Evolutionary conservation across 2,797 vertebrate genomes (phyloP), one percentile per base, ranked within the genome.

Genomic region (Lepus oiostolus): DNA sequence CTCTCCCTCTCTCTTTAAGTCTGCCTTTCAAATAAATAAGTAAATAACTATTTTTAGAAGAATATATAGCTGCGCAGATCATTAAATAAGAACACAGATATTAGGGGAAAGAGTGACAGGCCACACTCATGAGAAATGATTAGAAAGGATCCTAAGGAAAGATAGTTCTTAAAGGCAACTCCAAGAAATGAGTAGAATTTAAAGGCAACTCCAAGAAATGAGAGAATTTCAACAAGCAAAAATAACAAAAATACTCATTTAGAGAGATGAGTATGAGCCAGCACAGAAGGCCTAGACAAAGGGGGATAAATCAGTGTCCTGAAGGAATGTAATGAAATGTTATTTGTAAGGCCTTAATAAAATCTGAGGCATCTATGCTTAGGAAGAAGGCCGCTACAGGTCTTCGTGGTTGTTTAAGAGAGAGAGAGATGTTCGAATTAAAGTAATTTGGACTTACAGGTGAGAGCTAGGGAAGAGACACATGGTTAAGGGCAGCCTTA

Each of bases 151-250:
- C 38, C 32, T 4, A 38, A 12, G 14, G 42, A 30, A 74, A 93
- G 14, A 11, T 50, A 63, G 54, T 70, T 62, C 42, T 93, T 28
- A 81, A 58, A 47, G 30, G 3, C 26, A 77, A 79, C 11, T 82
- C 38, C 38, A 83, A 32, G 24, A 79, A 38, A 80, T 87, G 71
- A 91, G 4, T 16, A 62, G 60, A 60, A 35, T 35, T 93, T 28
- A 81, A 58, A 47, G 30, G 4, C 26, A 77, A 79, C 11, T 82
- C 38, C 38, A 83, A 32, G 24, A 79, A 38, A 80, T 87, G 71
- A 91, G 4, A 62, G 60, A 60, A 68, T 94, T 96, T 94, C 70
- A 94, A 86, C 88, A 82, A 50, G 50, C 26, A 54, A 19, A 81
- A 62, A 77, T 52, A 47, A 47, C 42, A 75, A 12, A 84, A 38